Evolutionary conservation across 2,888 invertebrate genomes (phyloP).

Genomic region (Sarcophaga carnaria): DNA sequence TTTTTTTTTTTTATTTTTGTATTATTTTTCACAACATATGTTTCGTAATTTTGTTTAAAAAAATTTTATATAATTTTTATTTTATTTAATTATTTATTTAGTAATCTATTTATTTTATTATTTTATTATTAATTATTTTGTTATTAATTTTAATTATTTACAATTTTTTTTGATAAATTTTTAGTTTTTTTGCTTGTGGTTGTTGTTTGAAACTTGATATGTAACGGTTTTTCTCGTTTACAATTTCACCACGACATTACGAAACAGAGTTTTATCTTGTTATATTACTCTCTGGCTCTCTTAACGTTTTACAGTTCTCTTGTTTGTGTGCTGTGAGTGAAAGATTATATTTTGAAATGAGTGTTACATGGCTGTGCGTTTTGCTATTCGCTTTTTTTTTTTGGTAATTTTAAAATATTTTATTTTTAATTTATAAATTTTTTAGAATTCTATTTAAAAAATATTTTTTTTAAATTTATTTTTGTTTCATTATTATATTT

Average conservation of each 20-base stretch:
- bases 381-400: background rate
- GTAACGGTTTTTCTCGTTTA: slow-evolving; percentile 29
- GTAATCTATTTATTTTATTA: background rate
- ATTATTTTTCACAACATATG: slow-evolving; percentile 60
- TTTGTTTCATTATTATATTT: slow-evolving; percentile 19
- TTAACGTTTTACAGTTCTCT: slow-evolving; percentile 3
- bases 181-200: background rate
- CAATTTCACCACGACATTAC: slow-evolving; percentile 52
- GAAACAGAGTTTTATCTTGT: slow-evolving; percentile 44
- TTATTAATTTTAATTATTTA: background rate
- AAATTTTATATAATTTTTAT: background rate
- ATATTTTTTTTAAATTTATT: slow-evolving; percentile 9
- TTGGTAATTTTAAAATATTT: background rate
- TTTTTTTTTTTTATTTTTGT: slow-evolving; percentile 15
- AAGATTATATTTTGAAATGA: slow-evolving; percentile 1
- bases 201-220: slow-evolving; percentile 27
- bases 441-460: background rate
- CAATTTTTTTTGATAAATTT: background rate
- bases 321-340: background rate
- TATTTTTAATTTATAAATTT: background rate
- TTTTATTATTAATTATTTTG: background rate
- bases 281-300: slow-evolving; percentile 1
- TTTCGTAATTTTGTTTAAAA: slow-evolving; percentile 34
- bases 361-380: no score
- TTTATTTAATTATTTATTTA: slow-evolving; percentile 1